Evolutionary conservation across 2,113 vertebrate genomes (phyloP), one percentile per base, ranked within the genome.

Genomic region (Brevimyrus niger): DNA sequence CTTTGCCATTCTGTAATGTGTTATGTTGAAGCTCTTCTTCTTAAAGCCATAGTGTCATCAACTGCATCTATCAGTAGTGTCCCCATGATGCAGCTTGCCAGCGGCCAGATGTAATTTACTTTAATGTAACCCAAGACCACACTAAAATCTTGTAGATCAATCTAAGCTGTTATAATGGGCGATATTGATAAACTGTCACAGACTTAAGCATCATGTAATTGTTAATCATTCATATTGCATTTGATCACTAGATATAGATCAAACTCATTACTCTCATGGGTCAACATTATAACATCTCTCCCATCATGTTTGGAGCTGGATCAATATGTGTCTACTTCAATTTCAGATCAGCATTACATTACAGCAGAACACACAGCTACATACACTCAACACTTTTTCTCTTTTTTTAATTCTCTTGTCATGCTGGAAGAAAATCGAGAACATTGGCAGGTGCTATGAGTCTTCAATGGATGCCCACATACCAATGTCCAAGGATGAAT

Each of bases 151-250:
- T 55, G 73, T 17, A 44, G 88, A 85, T 89, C 76, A 89, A 84
- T 85, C 53, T 85, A 58, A 84, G 35, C 55, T 58, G 80, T 85
- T 58, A 89, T 65, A 89, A 89, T 89, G 89, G 83, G 27, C 44
- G 47, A 21, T 89, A 86, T 89, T 73, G 89, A 89, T 86, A 27
- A 89, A 89, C 89, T 90, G 89, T 87, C 85, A 87, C 19, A 73
- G 85, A 51, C 47, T 80, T 80, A 87, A 90, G 47, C 61, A 86
- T 76, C 89, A 76, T 61, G 23, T 73, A 87, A 90, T 87, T 89
- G 84, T 87, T 87, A 87, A 90, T 87, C 84, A 76, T 90, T 90
- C 89, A 90, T 87, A 53, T 87, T 85, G 85, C 61, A 90, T 76
- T 44, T 90, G 31, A 53, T 86, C n/a, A 27, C 19, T 44, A 58